Base-by-base conservation (phyloP, 2,888 invertebrate genomes). In the Penaeus monodon region DNA sequence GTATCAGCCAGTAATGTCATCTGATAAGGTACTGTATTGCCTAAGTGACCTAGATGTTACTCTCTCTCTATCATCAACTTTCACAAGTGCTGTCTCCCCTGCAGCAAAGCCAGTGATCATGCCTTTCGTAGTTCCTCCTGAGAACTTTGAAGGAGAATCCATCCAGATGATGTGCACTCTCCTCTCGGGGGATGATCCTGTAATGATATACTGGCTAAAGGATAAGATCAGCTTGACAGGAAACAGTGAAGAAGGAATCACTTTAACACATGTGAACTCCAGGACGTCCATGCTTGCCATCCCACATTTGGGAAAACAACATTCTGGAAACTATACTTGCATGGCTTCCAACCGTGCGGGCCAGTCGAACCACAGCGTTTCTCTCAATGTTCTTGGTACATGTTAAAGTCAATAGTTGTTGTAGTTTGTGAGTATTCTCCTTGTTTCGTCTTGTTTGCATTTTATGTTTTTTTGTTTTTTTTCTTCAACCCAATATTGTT, bases 281-380 rank as follows among this genome's bases (percentile, higher is more conserved):
- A 93, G 93, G 91, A 94, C 94, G 89, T 94, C 95, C 90, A 92
- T 95, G 85, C 93, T 96, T 86, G 94, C 90, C 17, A 91, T 93
- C 27, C 90, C 90, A 29, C 91, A 88, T 38, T 87, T 90, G 44
- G 88, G 85, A n/a, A 85, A 88, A n/a, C 84, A 81, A 27, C 91
- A 91, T 88, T 88, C 89, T 12, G 91, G 91, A 7, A 81, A 77
- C 22, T 91, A 91, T 81, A 90, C 90, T 63, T 91, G 91, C 82
- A 85, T 86, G n/a, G 91, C 91, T 65, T 88, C 85, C 49, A 91
- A 91, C 76, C 83, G 66, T 63, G 91, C 90, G 24, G 90, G 90
- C 44, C 81, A 86, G 82, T 88, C 89, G 17, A 88, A 89, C 49
- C 83, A 89, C 83, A 86, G 90, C 64, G 88, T 90, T 44, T 85